Evolutionary conservation across 2,113 vertebrate species (phyloP), one percentile per base, ranked within the genome.

Genomic region (Campylomormyrus numenius): DNA sequence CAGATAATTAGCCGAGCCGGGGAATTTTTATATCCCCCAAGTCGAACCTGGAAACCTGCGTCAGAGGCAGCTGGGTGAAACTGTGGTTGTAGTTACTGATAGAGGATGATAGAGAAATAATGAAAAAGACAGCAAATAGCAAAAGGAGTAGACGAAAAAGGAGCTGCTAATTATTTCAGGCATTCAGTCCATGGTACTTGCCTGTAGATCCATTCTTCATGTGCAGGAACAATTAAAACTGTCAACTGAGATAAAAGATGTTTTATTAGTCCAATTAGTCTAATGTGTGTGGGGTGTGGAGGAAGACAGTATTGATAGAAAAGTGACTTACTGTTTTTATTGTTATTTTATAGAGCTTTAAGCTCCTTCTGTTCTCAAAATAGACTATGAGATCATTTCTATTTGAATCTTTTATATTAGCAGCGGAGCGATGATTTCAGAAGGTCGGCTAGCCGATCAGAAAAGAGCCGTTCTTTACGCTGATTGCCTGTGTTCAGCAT

Each of bases 321-420:
- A 39, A 87, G 27, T 50, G 17, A 35, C 7, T 83, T 83, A 56
- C 46, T 77, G 83, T 19, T 80, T 84, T 56, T 42, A 42, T 80
- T 39, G 13, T 74, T 84, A 8, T 50, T 84, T 56, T 80, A 42
- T 80, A 80, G 31, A 80, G 74, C 35, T 42, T 42, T 80, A 42
- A 84, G 52, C 4, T 56, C 74, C 52, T 24, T 31, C 48, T 35
- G 35, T 53, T 74, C 88, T 27, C 4, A 52, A 84, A 89, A 89
- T 89, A 89, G 74, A 31, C 48, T 45, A 42, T 89, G 88, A 89
- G 52, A 84, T 89, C 88, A 89, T 27, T 89, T n/a, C 3, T 27
- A 1, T 88, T 46, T 84, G 6, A 83, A 89, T 89, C 35, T 84
- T 89, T 89, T 39, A 89, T 84, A 83, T 56, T 56, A 83, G 70